Conservation (phyloP, 2,113 vertebrate species). For the Tichodroma muraria region DNA sequence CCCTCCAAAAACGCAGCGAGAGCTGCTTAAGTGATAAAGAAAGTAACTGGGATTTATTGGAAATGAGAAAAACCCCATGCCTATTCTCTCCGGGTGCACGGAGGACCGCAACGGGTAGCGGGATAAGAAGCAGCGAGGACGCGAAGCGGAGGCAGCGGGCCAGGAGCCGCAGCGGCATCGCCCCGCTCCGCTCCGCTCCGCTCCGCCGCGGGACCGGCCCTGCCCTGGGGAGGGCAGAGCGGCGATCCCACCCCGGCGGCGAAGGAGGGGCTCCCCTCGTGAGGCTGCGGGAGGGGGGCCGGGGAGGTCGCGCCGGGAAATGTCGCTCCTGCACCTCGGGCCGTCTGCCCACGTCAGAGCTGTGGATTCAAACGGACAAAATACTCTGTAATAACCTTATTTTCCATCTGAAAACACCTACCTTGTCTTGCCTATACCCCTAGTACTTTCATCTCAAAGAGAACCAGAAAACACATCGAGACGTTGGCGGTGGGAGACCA, state of each 20-base stretch:
- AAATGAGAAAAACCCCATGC: background rate
- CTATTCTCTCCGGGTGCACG: too few relatives aligned
- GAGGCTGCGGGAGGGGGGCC: background rate
- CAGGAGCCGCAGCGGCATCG: background rate
- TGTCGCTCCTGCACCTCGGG: accelerated
- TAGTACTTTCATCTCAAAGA: background rate
- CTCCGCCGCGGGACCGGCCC: background rate
- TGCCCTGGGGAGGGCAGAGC: background rate
- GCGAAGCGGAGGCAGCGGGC: background rate
- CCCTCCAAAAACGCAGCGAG: background rate
- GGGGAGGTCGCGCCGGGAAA: accelerated
- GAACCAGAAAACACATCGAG: background rate
- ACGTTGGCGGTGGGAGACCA: accelerated
- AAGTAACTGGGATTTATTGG: background rate
- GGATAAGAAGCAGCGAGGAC: accelerated
- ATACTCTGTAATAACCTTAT: background rate
- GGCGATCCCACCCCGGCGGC: background rate
- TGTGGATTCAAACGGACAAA: background rate
- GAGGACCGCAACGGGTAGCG: accelerated
- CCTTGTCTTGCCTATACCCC: background rate
- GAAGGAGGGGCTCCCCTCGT: background rate
- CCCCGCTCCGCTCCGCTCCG: background rate
- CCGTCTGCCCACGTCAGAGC: accelerated
- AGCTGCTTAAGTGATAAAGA: background rate
- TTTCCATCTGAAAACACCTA: background rate